A percentile compares a stretch with the other conserved stretches of the same genome.
These are phyloP conservation scores for Trachurus trachurus DNA, from an alignment of 2,797 vertebrate species.

Conservation along the genomic window DNA sequence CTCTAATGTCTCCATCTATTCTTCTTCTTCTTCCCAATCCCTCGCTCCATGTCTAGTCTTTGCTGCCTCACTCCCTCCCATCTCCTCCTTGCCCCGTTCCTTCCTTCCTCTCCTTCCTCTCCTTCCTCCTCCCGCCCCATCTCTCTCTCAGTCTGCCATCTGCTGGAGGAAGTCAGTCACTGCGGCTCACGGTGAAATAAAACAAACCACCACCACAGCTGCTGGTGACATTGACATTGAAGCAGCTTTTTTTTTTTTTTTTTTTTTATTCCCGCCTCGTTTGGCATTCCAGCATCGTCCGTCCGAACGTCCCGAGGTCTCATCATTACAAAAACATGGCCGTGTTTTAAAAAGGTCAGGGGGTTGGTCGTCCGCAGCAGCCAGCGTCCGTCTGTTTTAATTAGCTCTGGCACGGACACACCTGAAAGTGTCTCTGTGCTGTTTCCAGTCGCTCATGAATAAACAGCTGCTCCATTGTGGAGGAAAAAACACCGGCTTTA, in stretches of 20 bases:
- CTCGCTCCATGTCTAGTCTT: neutral
- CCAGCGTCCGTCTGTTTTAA: constrained; percentile 34
- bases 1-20: neutral
- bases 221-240: constrained; percentile 15
- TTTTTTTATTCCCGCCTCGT: neutral
- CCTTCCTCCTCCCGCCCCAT: neutral
- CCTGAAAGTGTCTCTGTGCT: constrained; percentile 31
- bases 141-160: constrained; percentile 67
- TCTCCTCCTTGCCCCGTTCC: constrained; percentile 6
- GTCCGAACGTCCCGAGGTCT: constrained; percentile 14
- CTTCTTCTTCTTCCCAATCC: neutral
- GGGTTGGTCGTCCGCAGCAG: constrained; percentile 35
- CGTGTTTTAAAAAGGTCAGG: constrained; percentile 41
- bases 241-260: neutral
- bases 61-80: neutral
- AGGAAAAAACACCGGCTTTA: no score
- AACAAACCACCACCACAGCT: neutral
- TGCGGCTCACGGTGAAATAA: constrained; percentile 12
- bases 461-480: constrained; percentile 43
- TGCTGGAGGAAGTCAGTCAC: constrained; percentile 39
- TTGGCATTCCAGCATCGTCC: constrained; percentile 41
- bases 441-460: constrained; percentile 49
- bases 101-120: neutral
- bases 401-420: constrained; percentile 47
- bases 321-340: constrained; percentile 54